Base-by-base conservation (phyloP, 2,888 invertebrate genomes). In the Bellardia bayeri region DNA sequence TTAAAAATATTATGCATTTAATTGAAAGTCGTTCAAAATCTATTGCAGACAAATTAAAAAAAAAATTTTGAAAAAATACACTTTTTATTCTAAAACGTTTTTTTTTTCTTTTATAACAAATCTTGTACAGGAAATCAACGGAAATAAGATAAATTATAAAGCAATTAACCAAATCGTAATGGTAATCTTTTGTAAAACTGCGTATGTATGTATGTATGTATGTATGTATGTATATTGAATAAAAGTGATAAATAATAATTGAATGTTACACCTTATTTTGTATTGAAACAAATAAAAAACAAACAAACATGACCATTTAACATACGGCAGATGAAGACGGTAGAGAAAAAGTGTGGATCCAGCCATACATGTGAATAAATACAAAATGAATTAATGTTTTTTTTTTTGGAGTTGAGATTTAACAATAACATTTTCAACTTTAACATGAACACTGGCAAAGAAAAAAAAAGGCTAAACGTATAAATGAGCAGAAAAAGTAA, bases 391-490 rank as follows among this genome's bases (percentile, higher is more conserved):
- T 56, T 54, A 56, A 40, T 66, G 40, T 40, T 74, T 5, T 37
- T 66, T 74, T 68, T 37, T 23, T 23, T 23, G 23, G 23, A 58
- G 23, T 9, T 16, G 3, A 54, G 54, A 45, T 56, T 45, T 37
- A 58, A 69, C 51, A 63, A 69, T 61, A 75, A 79, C 37, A 51
- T 66, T 40, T 68, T 74, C 51, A 74, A 54, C 51, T 75, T 80
- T 75, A 80, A 68, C 68, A 63, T 68, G 33, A 33, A 16, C 16
- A 3, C 61, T 51, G 49, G 14, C n/a, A 51, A 74, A 78, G 1
- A 51, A 54, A 6, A 58, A 33, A 58, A 80, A 66, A 78, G 37
- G 56, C 37, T 68, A 61, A 75, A 56, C 45, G 8, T 54, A 13
- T 54, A 13, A 37, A 49, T 30, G 40, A 45, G 14, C 45, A 56